Evolutionary conservation across 2,797 vertebrate species (phyloP).

Genomic region (Semotilus atromaculatus): DNA sequence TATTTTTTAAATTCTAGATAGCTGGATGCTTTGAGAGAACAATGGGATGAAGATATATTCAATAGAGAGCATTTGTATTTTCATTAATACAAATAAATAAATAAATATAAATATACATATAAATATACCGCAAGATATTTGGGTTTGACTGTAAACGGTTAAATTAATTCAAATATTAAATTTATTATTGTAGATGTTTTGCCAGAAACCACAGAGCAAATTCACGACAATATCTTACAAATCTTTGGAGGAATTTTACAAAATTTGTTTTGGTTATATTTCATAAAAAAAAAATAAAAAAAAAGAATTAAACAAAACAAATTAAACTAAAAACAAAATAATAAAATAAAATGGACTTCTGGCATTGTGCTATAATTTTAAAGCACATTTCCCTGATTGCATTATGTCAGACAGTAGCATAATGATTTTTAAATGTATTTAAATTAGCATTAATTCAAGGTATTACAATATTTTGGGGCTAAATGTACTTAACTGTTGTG

Average conservation of each 20-base stretch:
- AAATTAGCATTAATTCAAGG: neutral
- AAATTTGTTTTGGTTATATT: neutral
- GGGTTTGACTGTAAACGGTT: neutral
- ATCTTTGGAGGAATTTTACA: neutral
- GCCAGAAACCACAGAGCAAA: conserved; percentile 3
- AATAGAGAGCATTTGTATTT: neutral
- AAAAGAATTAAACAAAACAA: neutral
- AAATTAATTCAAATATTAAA: neutral
- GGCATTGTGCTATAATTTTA: neutral
- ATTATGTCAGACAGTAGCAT: neutral
- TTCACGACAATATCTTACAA: neutral
- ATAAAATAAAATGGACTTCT: neutral
- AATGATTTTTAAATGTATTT: neutral
- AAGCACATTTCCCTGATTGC: neutral
- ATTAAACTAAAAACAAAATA: neutral
- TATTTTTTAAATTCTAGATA: neutral
- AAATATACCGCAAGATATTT: neutral
- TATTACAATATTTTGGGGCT: neutral
- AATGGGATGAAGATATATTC: neutral
- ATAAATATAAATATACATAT: too few species aligned
- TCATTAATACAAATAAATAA: neutral
- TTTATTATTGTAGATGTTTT: neutral
- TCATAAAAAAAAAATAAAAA: too few species aligned
- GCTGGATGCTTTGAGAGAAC: neutral
- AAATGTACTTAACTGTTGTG: neutral